Conservation (phyloP, 2,888 invertebrate genomes). For the Heliconius charithonia region DNA sequence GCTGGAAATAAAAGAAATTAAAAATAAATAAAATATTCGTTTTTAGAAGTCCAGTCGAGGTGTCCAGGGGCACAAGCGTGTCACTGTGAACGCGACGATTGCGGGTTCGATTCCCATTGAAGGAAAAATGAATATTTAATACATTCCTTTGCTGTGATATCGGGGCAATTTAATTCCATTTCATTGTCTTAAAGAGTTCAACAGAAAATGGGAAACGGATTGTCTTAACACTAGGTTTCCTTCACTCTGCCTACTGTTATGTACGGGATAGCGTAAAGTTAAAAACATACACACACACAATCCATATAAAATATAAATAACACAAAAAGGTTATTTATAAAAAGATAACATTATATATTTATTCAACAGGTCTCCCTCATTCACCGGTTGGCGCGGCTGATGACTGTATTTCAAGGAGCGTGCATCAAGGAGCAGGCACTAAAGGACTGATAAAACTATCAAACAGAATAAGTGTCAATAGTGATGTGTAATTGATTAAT, state of each 20-base stretch:
- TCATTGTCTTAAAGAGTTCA: background rate
- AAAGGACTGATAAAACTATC: slow-evolving; percentile 3
- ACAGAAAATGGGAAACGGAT: background rate
- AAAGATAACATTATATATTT: slow-evolving; percentile 7
- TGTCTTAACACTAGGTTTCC: background rate
- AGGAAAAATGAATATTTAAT: background rate
- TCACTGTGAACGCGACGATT: too few relatives aligned
- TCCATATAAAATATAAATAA: too few relatives aligned
- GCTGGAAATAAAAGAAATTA: too few relatives aligned
- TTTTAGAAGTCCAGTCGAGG: too few relatives aligned
- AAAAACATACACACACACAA: too few relatives aligned
- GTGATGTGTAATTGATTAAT: slow-evolving; percentile 12
- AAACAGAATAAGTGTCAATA: background rate
- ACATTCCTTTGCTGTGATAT: background rate
- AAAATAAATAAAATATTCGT: too few relatives aligned
- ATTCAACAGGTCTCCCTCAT: slow-evolving; percentile 73
- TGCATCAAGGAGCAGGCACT: slow-evolving; percentile 1
- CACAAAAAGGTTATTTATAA: too few relatives aligned
- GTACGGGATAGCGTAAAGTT: too few relatives aligned
- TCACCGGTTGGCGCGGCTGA: slow-evolving; percentile 80
- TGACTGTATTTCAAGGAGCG: slow-evolving; percentile 31
- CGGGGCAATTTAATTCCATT: too few relatives aligned
- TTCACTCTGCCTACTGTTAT: background rate
- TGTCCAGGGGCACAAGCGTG: too few relatives aligned
- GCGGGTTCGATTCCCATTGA: too few relatives aligned